A percentile compares a stretch with the other conserved stretches of the same genome.
These are phyloP conservation scores for Hylaeus anthracinus DNA, from an alignment of 1,140 invertebrate genomes.

Conservation along the genomic window DNA sequence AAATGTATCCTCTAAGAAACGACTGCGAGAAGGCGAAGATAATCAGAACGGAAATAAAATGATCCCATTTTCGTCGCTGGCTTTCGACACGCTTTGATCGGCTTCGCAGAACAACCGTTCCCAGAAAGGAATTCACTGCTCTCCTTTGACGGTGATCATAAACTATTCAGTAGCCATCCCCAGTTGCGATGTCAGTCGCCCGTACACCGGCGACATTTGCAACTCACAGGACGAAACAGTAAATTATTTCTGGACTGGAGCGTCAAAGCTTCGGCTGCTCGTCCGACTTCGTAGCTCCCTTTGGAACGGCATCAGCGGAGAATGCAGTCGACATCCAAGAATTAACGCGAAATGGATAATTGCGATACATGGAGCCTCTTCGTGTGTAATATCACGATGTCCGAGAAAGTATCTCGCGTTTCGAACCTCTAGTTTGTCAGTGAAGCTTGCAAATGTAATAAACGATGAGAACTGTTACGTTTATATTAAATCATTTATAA, in stretches of 20 bases:
- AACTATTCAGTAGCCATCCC: slow-evolving; percentile 28
- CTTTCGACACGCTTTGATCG: background rate
- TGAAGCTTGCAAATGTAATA: too few species aligned
- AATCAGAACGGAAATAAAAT: background rate
- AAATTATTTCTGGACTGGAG: slow-evolving; percentile 45
- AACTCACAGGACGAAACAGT: slow-evolving; percentile 48
- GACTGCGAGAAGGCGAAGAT: background rate
- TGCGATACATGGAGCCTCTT: too few species aligned
- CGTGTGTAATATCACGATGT: too few species aligned
- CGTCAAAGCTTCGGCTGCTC: slow-evolving; percentile 33
- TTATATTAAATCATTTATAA: too few species aligned
- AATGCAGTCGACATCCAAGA: background rate
- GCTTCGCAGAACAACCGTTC: background rate
- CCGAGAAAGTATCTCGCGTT: too few species aligned
- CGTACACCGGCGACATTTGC: slow-evolving; percentile 21
- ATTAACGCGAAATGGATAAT: slow-evolving; percentile 8
- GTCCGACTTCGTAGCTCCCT: background rate
- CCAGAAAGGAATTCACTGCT: background rate
- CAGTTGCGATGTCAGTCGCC: slow-evolving; percentile 13
- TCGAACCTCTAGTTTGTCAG: too few species aligned
- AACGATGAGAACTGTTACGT: too few species aligned
- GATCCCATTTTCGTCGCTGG: background rate
- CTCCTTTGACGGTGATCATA: slow-evolving; percentile 32
- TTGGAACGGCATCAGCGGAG: background rate
- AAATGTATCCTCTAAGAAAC: background rate